Base-by-base conservation (phyloP, 2,888 invertebrate species). In the Lymantria monacha region DNA sequence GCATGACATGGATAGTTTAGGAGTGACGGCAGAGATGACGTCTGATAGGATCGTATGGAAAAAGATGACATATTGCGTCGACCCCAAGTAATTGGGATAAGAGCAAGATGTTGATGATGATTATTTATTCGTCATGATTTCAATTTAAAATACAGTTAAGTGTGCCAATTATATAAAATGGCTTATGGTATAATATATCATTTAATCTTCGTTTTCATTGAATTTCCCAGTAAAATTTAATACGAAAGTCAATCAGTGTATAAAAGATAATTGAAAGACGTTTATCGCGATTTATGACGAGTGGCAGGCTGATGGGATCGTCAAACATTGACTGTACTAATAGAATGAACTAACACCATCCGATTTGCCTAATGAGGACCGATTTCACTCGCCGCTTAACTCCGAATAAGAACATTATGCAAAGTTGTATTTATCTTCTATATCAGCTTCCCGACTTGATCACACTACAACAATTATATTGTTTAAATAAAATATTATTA, bases 331-430 rank as follows among this genome's bases (percentile, higher is more conserved):
- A 83, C 88, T 81, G 78, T 79, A 73, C 80, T 88, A 89, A 90
- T 87, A 83, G 86, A 78, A 77, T 82, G 77, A 82, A 79, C 84
- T 80, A 81, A 82, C 84, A 79, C 78, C 74, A 75, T 68, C 75
- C 82, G 85, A 88, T 90, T 87, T 87, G 83, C 88, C 81, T 88
- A 89, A 88, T 89, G 85, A 88, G 83, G 74, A 79, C 67, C 82
- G 84, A 85, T 83, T 84, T 72, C 69, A 74, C 69, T 74, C 74
- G 65, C 72, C 71, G 66, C 68, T 73, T 67, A 75, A 76, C 74
- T 79, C 73, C 67, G 74, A 70, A 69, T 78, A 75, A 74, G 78
- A 76, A 73, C 82, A 86, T 87, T 87, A 90, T 90, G 87, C 85
- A 82, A 84, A 87, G 79, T 83, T 81, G 73, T 84, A 79, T 88